Evolutionary conservation across 2,797 vertebrate species (phyloP).

Genomic region (Pelochelys cantorii): DNA sequence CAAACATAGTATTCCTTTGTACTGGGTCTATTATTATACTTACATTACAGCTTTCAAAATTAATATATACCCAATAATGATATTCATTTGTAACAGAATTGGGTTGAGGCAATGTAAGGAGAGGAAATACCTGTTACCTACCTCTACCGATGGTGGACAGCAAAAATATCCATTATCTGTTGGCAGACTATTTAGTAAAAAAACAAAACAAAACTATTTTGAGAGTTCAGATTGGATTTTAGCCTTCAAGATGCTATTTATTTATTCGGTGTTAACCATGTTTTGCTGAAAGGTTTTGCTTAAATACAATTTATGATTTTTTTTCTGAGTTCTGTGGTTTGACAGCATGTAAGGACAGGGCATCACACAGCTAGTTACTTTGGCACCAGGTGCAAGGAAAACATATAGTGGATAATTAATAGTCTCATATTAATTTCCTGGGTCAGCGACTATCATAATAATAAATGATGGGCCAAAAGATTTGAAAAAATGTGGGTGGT

Average conservation of each 20-base stretch:
- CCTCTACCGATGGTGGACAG: background rate
- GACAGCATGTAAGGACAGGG: background rate
- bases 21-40: background rate
- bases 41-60: background rate
- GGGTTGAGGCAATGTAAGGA: background rate
- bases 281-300: constrained; percentile 31
- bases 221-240: background rate
- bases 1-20: background rate
- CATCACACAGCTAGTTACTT: background rate
- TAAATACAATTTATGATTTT: background rate
- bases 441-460: background rate
- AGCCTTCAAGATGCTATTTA: background rate
- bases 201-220: background rate
- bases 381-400: constrained; percentile 23
- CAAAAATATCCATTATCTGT: background rate
- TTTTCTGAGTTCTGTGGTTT: constrained; percentile 15
- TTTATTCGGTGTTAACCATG: constrained; percentile 11
- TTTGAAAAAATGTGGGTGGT: background rate
- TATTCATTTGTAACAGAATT: background rate
- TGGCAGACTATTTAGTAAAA: background rate
- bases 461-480: background rate
- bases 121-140: background rate
- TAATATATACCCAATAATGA: background rate
- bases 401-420: background rate
- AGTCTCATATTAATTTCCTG: background rate